phyloP scores from a whole-genome alignment of 2,888 invertebrate genomes.

The Synergus umbraculus region DNA sequence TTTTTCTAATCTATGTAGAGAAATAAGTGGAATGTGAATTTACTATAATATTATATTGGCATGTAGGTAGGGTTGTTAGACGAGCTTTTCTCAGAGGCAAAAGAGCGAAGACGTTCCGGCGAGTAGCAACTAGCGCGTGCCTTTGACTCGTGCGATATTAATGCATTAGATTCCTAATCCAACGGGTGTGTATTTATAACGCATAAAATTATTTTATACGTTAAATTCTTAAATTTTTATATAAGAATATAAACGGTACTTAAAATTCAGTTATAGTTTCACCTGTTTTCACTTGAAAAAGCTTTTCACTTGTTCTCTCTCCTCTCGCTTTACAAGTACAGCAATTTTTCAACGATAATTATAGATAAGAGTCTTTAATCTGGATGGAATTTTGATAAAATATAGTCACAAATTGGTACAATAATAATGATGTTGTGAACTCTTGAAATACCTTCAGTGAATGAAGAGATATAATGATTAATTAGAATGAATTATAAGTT shows the following conservation, averaged over 20 bases:
- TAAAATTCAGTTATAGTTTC: not conserved
- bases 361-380: constrained; percentile 9
- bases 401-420: not conserved
- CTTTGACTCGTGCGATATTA: constrained; percentile 13
- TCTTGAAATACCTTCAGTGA: not conserved
- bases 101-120: not conserved
- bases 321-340: not conserved
- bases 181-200: constrained; percentile 8
- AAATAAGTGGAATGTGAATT: not conserved
- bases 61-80: not conserved
- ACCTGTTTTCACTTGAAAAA: not conserved
- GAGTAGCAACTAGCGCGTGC: not conserved
- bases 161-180: constrained; percentile 11
- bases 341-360: constrained; percentile 13
- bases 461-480: not conserved
- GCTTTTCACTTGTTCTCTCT: constrained; percentile 7
- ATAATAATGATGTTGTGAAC: not conserved
- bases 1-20: not conserved
- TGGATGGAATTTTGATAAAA: not conserved
- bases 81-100: constrained; percentile 2
- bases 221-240: not conserved
- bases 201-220: not conserved
- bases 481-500: not conserved
- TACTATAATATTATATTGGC: not conserved
- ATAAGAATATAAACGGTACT: not conserved